These are phyloP conservation scores for Nomada lathburiana DNA, from an alignment of 2,888 invertebrate genomes.

Conservation along the genomic window DNA sequence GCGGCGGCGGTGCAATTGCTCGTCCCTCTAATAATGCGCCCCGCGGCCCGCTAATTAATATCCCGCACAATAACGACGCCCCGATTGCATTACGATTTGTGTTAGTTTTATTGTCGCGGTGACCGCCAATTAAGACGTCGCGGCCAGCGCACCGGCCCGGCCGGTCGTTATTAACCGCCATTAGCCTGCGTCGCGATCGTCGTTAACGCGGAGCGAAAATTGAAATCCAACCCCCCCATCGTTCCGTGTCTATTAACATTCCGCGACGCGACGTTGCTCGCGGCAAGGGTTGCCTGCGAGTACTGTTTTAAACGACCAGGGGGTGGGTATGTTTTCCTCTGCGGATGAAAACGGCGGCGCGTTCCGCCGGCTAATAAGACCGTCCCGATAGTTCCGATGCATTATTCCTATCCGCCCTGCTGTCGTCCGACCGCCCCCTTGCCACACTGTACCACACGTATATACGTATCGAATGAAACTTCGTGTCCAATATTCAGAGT, in stretches of 20 bases:
- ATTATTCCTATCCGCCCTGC: constrained; percentile 46
- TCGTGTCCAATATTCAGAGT: constrained; percentile 67
- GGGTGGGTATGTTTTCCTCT: not conserved
- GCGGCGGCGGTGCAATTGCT: not conserved
- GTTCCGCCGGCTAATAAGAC: constrained; percentile 52
- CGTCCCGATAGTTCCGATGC: constrained; percentile 41
- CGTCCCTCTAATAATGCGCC: constrained; percentile 29
- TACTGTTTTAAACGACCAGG: not conserved
- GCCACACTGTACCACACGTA: not conserved
- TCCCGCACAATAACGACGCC: constrained; percentile 45
- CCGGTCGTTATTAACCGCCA: constrained; percentile 46
- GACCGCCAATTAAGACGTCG: constrained; percentile 53
- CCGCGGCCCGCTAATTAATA: constrained; percentile 47
- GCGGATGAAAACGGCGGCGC: not conserved
- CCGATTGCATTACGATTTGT: constrained; percentile 44
- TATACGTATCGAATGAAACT: constrained; percentile 49
- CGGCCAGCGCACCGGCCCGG: not conserved
- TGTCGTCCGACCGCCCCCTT: not conserved
- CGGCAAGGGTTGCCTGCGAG: not conserved
- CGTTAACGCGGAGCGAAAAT: constrained; percentile 53
- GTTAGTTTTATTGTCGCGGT: constrained; percentile 45
- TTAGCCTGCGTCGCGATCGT: constrained; percentile 42
- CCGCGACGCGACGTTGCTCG: constrained; percentile 3
- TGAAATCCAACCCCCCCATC: constrained; percentile 41
- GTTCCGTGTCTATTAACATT: constrained; percentile 51